Percentiles rank a stretch among this genome's conserved stretches.
Evolutionary conservation across 2,888 invertebrate species (phyloP).

Genomic region (Hemistola chrysoprasaria): DNA sequence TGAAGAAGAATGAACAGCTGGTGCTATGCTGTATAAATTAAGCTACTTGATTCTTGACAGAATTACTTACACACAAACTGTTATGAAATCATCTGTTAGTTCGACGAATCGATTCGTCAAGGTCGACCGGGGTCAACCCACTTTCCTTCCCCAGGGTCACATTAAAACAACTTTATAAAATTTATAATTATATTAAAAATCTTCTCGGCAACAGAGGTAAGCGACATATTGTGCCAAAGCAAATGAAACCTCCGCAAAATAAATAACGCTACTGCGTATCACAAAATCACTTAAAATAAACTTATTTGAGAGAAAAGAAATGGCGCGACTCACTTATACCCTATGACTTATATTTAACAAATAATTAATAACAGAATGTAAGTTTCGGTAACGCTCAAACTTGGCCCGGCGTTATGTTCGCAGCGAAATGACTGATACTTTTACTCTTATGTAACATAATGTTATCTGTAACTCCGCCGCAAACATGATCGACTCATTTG

Average conservation of each 20-base stretch:
- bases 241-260: slow-evolving; percentile 20
- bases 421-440: slow-evolving; percentile 25
- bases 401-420: slow-evolving; percentile 17
- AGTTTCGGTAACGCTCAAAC: slow-evolving; percentile 22
- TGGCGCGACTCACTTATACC: slow-evolving; percentile 76
- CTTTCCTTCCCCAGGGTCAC: slow-evolving; percentile 26
- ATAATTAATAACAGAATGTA: slow-evolving; percentile 31
- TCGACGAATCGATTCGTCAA: slow-evolving; percentile 27
- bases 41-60: too few species aligned
- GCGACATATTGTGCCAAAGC: slow-evolving; percentile 31
- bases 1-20: too few species aligned
- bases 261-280: slow-evolving; percentile 29
- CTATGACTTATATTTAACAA: slow-evolving; percentile 54
- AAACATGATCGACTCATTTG: slow-evolving; percentile 16
- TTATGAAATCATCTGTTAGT: slow-evolving; percentile 25
- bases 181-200: slow-evolving; percentile 27
- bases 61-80: slow-evolving; percentile 10
- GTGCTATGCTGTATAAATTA: too few species aligned
- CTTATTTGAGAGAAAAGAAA: slow-evolving; percentile 61
- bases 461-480: slow-evolving; percentile 37
- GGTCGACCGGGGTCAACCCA: slow-evolving; percentile 24
- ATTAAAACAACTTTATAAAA: slow-evolving; percentile 28
- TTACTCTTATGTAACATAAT: slow-evolving; percentile 26
- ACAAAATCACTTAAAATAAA: slow-evolving; percentile 38
- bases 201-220: slow-evolving; percentile 28